These are phyloP conservation scores for Mayetiola destructor DNA, from an alignment of 2,888 invertebrate species.

Conservation along the genomic window DNA sequence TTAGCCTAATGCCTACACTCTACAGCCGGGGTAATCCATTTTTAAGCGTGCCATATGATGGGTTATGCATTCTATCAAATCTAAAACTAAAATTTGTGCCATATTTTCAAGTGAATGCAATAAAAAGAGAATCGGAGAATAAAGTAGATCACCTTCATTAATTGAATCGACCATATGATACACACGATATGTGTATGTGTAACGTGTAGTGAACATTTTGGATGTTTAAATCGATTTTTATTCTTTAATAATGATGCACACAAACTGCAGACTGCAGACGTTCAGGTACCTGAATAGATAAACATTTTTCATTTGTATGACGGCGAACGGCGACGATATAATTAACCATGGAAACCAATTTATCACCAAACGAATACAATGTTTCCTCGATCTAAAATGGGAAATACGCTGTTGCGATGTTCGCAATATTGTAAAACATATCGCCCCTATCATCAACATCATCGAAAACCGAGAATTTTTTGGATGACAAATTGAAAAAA, in stretches of 20 bases:
- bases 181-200: not conserved
- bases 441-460: too few relatives aligned
- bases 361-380: not conserved
- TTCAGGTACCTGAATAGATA: not conserved
- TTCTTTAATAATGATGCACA: too few relatives aligned
- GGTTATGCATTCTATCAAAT: not conserved
- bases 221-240: not conserved
- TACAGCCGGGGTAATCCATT: too few relatives aligned
- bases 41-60: not conserved
- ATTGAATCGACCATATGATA: conserved; percentile 10
- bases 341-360: conserved; percentile 13
- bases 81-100: conserved; percentile 2
- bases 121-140: not conserved
- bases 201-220: not conserved
- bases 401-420: not conserved
- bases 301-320: too few relatives aligned
- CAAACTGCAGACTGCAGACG: too few relatives aligned
- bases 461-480: too few relatives aligned
- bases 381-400: not conserved
- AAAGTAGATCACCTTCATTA: not conserved
- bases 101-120: not conserved
- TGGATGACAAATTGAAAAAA: too few relatives aligned
- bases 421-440: not conserved
- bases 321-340: not conserved
- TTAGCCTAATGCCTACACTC: too few relatives aligned